Conservation (phyloP, 2,113 vertebrate species). For the Hymenochirus boettgeri region DNA sequence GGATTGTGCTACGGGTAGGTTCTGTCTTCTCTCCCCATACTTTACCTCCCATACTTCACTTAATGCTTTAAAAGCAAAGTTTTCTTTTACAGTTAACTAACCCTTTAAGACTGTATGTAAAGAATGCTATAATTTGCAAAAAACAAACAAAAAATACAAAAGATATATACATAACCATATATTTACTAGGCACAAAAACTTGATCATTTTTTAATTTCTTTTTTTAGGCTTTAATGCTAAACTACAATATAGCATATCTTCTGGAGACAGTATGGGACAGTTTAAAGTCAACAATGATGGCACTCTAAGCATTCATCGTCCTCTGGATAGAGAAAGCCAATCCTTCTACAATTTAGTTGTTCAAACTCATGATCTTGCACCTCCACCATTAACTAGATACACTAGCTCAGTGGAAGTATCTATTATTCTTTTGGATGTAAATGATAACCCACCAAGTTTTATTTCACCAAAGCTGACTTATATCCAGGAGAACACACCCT, state of each 20-base stretch:
- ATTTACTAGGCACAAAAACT: no score
- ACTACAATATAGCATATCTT: slow-evolving; percentile 76
- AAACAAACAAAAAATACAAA: no score
- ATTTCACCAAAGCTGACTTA: slow-evolving; percentile 83
- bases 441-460: slow-evolving; percentile 84
- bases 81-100: no score
- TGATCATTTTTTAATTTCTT: slow-evolving; percentile 17
- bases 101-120: no score
- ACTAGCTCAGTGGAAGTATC: slow-evolving; percentile 91
- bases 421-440: slow-evolving; percentile 88
- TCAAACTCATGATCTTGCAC: slow-evolving; percentile 80
- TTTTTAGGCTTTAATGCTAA: slow-evolving; percentile 79
- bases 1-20: no score
- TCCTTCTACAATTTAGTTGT: slow-evolving; percentile 92
- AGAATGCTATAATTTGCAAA: no score
- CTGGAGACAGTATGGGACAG: slow-evolving; percentile 79
- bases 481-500: slow-evolving; percentile 85
- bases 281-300: slow-evolving; percentile 72
- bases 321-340: slow-evolving; percentile 85
- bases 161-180: no score
- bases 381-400: slow-evolving; percentile 62
- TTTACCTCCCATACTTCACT: no score
- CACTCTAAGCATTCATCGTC: slow-evolving; percentile 65
- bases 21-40: no score
- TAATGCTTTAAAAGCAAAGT: no score